phyloP scores from a whole-genome alignment of 1,140 invertebrate species.

The Ceratina calcarata region DNA sequence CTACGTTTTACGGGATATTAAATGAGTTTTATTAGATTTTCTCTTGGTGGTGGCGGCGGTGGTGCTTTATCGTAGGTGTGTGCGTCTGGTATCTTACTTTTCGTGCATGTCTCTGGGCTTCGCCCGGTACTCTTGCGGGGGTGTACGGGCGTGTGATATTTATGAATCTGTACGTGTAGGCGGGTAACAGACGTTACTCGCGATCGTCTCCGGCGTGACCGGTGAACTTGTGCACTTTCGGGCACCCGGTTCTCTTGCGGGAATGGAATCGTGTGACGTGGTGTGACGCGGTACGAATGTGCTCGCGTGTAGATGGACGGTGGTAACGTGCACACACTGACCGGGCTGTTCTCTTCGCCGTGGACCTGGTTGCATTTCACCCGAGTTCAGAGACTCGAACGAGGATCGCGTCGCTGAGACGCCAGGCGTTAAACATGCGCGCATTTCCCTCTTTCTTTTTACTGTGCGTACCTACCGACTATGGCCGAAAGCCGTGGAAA shows the following conservation, averaged over 20 bases:
- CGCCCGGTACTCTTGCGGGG: neutral
- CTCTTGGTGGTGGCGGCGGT: neutral
- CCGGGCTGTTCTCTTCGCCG: conserved; percentile 32
- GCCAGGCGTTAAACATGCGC: conserved; percentile 50
- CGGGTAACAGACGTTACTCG: too few species aligned
- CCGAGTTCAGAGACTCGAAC: conserved; percentile 54
- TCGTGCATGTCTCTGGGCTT: conserved; percentile 11
- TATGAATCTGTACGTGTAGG: neutral
- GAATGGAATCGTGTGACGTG: neutral
- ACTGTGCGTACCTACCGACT: conserved; percentile 65
- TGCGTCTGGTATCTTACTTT: neutral
- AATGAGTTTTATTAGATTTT: too few species aligned
- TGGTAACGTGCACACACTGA: conserved; percentile 11
- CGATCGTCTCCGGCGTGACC: too few species aligned
- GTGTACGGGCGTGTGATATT: too few species aligned
- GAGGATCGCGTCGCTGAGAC: conserved; percentile 8
- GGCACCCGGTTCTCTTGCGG: conserved; percentile 14
- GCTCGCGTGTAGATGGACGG: neutral
- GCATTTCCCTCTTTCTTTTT: conserved; percentile 55
- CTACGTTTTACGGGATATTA: too few species aligned
- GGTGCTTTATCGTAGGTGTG: neutral
- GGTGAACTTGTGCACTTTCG: too few species aligned
- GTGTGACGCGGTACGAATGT: neutral
- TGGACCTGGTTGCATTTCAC: conserved; percentile 64
- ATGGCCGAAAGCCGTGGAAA: conserved; percentile 4